Conservation (phyloP, 2,113 vertebrate genomes). For the Heteronetta atricapilla region DNA sequence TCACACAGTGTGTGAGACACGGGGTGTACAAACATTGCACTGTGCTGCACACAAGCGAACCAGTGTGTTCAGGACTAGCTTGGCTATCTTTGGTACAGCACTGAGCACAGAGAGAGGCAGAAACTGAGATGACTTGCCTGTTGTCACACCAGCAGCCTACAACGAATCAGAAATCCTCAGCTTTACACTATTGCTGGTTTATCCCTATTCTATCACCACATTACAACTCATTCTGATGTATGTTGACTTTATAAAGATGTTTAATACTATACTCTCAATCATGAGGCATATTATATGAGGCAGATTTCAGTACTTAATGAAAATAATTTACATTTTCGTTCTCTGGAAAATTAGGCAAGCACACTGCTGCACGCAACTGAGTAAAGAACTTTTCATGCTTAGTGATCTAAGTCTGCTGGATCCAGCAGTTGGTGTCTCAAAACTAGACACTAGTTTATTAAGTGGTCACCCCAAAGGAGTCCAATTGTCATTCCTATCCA, state of each 20-base stretch:
- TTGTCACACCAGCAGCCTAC: not conserved
- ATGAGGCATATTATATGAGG: not conserved
- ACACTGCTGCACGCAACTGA: not conserved
- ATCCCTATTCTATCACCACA: not conserved
- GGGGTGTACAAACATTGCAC: not conserved
- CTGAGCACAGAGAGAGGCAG: not conserved
- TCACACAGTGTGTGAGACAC: not conserved
- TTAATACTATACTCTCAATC: not conserved
- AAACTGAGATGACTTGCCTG: not conserved
- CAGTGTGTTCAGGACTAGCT: not conserved
- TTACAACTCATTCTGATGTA: not conserved
- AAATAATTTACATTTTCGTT: slow-evolving; percentile 35
- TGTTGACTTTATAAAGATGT: not conserved
- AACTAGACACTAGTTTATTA: slow-evolving; percentile 9
- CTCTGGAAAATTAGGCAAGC: not conserved
- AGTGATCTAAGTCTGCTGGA: not conserved
- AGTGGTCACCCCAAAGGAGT: not conserved
- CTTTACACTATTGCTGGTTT: not conserved
- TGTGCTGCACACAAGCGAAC: not conserved
- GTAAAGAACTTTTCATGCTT: slow-evolving; percentile 9
- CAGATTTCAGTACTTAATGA: slow-evolving; percentile 12
- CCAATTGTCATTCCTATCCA: not conserved
- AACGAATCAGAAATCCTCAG: not conserved
- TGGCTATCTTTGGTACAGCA: not conserved
- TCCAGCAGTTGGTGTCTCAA: not conserved